Evolutionary conservation across 2,888 invertebrate genomes (phyloP).

Genomic region (Polyommatus iphigenia): DNA sequence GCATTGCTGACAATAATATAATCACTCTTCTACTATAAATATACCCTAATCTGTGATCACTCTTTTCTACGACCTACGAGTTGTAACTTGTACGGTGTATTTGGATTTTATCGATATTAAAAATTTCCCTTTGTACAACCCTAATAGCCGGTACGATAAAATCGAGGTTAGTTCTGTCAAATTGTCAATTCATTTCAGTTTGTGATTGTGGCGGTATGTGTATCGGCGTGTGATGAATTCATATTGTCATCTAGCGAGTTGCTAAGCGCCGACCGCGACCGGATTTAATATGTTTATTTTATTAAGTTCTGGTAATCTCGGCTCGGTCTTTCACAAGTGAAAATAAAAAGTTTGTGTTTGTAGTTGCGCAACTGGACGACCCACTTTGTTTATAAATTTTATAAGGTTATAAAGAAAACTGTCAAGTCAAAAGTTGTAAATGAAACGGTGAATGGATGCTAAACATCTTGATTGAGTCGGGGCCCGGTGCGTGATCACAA

Average conservation of each 20-base stretch:
- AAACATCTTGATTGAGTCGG: slow-evolving; percentile 27
- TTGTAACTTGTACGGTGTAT: not conserved
- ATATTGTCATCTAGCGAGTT: not conserved
- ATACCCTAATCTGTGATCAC: too few relatives aligned
- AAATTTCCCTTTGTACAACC: not conserved
- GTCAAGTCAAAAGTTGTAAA: slow-evolving; percentile 25
- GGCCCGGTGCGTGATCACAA: not conserved
- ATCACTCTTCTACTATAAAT: too few relatives aligned
- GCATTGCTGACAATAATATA: too few relatives aligned
- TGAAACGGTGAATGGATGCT: slow-evolving; percentile 39
- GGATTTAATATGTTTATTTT: slow-evolving; percentile 24
- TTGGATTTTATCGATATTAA: not conserved
- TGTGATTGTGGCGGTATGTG: slow-evolving; percentile 30
- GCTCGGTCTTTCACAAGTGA: not conserved
- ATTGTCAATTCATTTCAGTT: slow-evolving; percentile 19
- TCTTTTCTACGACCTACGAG: too few relatives aligned
- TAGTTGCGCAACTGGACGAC: slow-evolving; percentile 33
- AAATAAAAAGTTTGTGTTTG: slow-evolving; percentile 1
- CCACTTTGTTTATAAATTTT: slow-evolving; percentile 30
- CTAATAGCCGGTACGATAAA: not conserved
- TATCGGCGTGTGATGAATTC: slow-evolving; percentile 22
- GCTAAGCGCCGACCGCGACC: slow-evolving; percentile 1
- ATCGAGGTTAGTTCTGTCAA: slow-evolving; percentile 26
- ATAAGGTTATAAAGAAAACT: slow-evolving; percentile 16
- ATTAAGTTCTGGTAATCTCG: not conserved